Evolutionary conservation across 37 sponge, comb jelly and placozoan genomes (phyloP), one percentile per base, ranked within the genome.

Genomic region (Chondrilla cf. caribensis): DNA sequence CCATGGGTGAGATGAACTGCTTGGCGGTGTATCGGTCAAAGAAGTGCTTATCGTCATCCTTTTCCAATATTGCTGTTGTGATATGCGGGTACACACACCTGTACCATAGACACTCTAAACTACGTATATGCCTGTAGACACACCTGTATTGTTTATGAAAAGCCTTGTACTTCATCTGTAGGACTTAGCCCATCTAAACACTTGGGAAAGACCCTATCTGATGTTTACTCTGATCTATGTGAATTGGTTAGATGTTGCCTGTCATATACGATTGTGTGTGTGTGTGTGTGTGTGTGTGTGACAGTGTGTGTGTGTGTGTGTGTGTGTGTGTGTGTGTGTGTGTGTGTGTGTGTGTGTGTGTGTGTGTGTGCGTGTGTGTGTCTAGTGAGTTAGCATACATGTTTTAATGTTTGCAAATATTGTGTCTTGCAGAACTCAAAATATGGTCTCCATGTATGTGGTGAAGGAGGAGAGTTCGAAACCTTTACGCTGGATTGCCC

Each of bases 401-500:
- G 7, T 6, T 15, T 62, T 22, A 19, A 22, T 62, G 29, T 6
- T 62, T 6, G 15, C 7, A 19, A 26, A 29, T 22, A 8, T 24
- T 1, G 2, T 71, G 19, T 29, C 47, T 43, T 44, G 7, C 62
- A 94, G 92, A 31, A 89, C 59, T 36, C 54, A 14, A 70, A 79
- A 59, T 99, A 85, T 88, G 95, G 92, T 32, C 82, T 96, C 54
- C 91, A 94, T 60, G 86, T 99, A n/a, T 96, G 99, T 83, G 99
- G 99, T 8, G 99, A 99, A 78, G 99, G 99, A 35, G 99, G 99
- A 42, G 99, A 99, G 70, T 99, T 96, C 59, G 99, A 99, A 79
- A 94, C 95, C 26, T 87, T 94, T 68, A 93, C 94, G 14, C 58
- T 94, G 78, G 95, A 99, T 87, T 96, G 95, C 58, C 99, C 99